Evolutionary conservation across 1,140 invertebrate species (phyloP).

Genomic region (Yoshiicerus persimilis): DNA sequence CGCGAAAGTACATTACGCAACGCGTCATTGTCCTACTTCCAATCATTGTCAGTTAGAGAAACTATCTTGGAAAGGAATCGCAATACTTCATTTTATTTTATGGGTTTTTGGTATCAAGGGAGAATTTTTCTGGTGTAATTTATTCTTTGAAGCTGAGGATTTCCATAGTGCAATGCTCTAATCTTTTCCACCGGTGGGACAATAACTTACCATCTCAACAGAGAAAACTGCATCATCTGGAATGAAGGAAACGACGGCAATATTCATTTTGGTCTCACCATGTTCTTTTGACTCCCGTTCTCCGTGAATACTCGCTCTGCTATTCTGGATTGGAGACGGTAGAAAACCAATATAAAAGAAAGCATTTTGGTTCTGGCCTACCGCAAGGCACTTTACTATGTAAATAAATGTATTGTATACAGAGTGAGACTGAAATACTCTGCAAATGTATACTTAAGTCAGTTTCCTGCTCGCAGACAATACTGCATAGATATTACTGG

Average conservation of each 20-base stretch:
- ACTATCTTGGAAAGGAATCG: not conserved
- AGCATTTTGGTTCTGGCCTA: not conserved
- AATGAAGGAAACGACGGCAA: not conserved
- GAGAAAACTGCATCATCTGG: not conserved
- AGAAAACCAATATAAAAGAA: too few relatives aligned
- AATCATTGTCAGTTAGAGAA: not conserved
- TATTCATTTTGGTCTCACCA: not conserved
- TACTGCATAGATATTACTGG: not conserved
- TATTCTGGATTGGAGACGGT: too few relatives aligned
- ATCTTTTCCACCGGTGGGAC: constrained; percentile 6
- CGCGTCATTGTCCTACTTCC: not conserved
- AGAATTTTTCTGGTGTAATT: not conserved
- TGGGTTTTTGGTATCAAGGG: not conserved
- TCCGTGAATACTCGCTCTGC: not conserved
- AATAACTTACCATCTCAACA: constrained; percentile 1
- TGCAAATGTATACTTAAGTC: not conserved
- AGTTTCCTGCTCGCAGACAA: not conserved
- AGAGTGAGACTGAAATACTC: not conserved
- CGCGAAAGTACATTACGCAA: not conserved
- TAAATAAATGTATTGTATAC: not conserved
- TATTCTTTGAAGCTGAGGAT: not conserved
- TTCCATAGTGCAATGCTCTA: not conserved
- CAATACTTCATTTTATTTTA: constrained; percentile 6
- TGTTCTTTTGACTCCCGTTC: not conserved
- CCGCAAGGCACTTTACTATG: not conserved